A percentile compares a stretch with the other conserved stretches of the same genome.
These are phyloP conservation scores for Molossus alvarezi DNA, from an alignment of 2,797 vertebrate species.

Conservation along the genomic window DNA sequence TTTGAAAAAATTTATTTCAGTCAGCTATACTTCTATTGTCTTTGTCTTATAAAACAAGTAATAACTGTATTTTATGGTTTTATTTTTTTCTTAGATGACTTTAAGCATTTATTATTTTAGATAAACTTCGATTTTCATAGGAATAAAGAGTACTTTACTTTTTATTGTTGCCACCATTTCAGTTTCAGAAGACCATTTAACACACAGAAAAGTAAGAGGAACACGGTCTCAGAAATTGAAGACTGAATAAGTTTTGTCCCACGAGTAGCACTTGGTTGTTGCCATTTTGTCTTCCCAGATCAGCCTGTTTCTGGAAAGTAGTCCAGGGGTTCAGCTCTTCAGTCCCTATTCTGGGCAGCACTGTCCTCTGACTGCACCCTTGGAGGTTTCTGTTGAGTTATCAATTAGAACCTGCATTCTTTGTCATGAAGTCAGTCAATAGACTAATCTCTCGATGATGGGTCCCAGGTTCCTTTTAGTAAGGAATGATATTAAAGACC, in stretches of 20 bases:
- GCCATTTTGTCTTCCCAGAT: neutral
- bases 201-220: neutral
- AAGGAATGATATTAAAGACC: neutral
- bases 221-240: neutral
- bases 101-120: neutral
- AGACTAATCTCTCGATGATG: neutral
- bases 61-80: neutral
- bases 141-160: neutral
- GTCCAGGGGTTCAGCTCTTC: neutral
- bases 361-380: fast-evolving
- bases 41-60: conserved; percentile 11
- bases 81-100: neutral
- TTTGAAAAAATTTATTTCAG: neutral
- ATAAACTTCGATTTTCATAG: neutral
- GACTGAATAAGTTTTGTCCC: neutral
- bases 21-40: neutral
- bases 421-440: neutral
- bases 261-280: neutral
- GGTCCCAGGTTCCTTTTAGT: neutral
- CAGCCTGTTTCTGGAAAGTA: neutral
- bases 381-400: neutral
- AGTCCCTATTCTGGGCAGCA: neutral
- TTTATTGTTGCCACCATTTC: neutral
- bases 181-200: conserved; percentile 7
- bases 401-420: neutral